Evolutionary conservation across 1,140 invertebrate species (phyloP).

Genomic region (Xylocopa sonorina): DNA sequence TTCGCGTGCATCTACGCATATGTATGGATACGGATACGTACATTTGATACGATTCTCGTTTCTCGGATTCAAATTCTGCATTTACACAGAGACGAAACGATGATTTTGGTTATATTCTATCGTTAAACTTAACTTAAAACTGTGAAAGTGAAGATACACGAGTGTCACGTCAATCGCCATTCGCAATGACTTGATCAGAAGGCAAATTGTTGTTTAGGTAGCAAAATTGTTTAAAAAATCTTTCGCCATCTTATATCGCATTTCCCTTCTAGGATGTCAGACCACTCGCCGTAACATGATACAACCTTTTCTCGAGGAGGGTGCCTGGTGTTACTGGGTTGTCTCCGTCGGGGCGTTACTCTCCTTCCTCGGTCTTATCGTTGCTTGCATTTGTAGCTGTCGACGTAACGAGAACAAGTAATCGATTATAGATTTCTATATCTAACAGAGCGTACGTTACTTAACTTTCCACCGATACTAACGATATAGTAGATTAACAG

Average conservation of each 20-base stretch:
- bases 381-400: constrained; percentile 79
- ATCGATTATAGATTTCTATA: constrained; percentile 26
- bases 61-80: no score
- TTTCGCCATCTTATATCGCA: no score
- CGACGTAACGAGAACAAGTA: constrained; percentile 78
- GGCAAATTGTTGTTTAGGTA: neutral
- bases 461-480: neutral
- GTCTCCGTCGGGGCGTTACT: constrained; percentile 74
- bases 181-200: constrained; percentile 4
- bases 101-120: neutral
- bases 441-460: neutral
- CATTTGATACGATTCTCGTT: neutral
- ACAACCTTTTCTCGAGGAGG: constrained; percentile 67
- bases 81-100: neutral
- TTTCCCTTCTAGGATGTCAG: neutral
- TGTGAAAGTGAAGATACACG: neutral
- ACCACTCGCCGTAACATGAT: constrained; percentile 64
- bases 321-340: constrained; percentile 78
- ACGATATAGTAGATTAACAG: neutral
- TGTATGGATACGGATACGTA: no score
- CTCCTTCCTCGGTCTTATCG: constrained; percentile 76
- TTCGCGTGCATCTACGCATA: no score
- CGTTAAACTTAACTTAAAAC: no score
- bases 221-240: neutral
- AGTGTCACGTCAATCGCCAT: no score